Conservation (phyloP, 1,140 invertebrate genomes). For the Camponotus vicinus region DNA sequence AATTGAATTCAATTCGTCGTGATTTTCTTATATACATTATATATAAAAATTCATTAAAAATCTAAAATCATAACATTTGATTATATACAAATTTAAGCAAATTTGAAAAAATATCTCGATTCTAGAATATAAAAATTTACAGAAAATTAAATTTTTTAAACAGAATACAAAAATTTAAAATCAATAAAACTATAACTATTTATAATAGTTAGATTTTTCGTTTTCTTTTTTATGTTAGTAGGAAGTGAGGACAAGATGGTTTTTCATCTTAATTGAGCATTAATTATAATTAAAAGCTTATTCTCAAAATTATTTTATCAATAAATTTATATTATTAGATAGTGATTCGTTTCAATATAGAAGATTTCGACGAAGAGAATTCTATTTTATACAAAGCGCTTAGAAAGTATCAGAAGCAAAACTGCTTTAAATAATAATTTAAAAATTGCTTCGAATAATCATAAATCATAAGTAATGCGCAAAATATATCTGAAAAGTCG, state of each 20-base stretch:
- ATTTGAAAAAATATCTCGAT: neutral
- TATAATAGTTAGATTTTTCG: too few relatives aligned
- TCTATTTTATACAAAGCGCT: conserved; percentile 17
- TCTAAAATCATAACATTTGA: neutral
- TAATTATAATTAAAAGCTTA: neutral
- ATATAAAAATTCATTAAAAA: neutral
- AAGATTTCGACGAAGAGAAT: conserved; percentile 24
- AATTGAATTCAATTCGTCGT: conserved; percentile 7
- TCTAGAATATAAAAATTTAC: too few relatives aligned
- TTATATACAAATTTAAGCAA: neutral
- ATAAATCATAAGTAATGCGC: conserved; percentile 28
- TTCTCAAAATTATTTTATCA: neutral
- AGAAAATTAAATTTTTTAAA: too few relatives aligned
- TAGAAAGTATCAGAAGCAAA: neutral
- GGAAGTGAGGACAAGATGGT: neutral
- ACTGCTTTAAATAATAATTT: conserved; percentile 33
- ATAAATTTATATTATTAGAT: neutral
- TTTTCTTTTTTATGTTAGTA: conserved; percentile 1
- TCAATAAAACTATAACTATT: neutral
- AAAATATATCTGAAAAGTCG: conserved; percentile 30
- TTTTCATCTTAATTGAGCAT: neutral
- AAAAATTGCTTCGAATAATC: conserved; percentile 10
- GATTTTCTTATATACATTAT: neutral
- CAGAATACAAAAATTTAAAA: neutral
- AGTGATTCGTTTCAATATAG: neutral